phyloP scores from a whole-genome alignment of 1,140 invertebrate genomes.

The Trachymyrmex cornetzi region DNA sequence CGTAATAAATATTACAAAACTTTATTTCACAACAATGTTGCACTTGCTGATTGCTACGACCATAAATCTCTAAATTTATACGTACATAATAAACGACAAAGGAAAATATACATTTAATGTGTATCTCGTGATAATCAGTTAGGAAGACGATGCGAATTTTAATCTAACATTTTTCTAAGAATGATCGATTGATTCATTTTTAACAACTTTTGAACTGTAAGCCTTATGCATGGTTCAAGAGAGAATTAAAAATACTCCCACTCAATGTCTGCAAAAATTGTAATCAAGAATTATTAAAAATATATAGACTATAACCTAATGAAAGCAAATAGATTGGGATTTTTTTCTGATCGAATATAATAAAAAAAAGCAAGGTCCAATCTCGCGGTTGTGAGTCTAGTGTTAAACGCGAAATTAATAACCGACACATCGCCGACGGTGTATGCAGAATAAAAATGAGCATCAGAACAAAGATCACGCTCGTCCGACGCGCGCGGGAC shows the following conservation, averaged over 20 bases:
- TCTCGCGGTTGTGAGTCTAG: constrained; percentile 4
- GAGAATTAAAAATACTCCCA: not conserved
- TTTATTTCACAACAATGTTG: not conserved
- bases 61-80: constrained; percentile 24
- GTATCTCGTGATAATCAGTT: not conserved
- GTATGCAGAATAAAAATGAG: constrained; percentile 27
- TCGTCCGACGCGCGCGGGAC: not conserved
- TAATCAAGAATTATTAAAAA: constrained; percentile 27
- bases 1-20: constrained; percentile 23
- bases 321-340: constrained; percentile 18
- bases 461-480: constrained; percentile 43
- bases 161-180: not conserved
- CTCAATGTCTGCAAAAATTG: not conserved
- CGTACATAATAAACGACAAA: constrained; percentile 1
- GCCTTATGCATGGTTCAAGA: not conserved
- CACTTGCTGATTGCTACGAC: not conserved
- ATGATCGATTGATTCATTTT: not conserved
- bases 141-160: not conserved
- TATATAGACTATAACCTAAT: not conserved
- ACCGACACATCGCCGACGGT: not conserved
- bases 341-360: not conserved
- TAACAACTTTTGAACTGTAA: not conserved
- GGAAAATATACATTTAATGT: not conserved
- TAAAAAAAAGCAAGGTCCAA: constrained; percentile 24
- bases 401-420: constrained; percentile 40